phyloP scores from a whole-genome alignment of 1,140 invertebrate species.

The Conopomorpha cramerella region DNA sequence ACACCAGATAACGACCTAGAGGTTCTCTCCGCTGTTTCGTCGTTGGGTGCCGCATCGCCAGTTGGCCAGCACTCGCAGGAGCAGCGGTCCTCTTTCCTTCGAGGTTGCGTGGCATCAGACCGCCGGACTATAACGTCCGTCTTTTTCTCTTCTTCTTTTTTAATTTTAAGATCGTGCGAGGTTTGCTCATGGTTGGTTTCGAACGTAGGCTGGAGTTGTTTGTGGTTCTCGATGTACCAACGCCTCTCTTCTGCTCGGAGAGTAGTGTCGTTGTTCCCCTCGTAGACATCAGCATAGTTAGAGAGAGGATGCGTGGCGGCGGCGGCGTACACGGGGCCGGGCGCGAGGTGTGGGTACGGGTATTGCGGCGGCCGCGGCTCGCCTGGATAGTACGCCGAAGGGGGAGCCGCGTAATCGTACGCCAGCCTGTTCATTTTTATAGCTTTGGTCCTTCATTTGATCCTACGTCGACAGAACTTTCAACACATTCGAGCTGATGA shows the following conservation, averaged over 20 bases:
- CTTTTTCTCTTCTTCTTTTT: conserved; percentile 8
- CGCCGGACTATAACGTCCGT: conserved; percentile 4
- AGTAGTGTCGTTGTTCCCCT: conserved; percentile 16
- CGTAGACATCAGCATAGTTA: conserved; percentile 7
- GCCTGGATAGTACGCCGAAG: neutral
- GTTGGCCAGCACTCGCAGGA: conserved; percentile 18
- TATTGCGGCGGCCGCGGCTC: neutral
- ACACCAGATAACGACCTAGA: conserved; percentile 13
- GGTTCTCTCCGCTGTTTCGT: conserved; percentile 2
- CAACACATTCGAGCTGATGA: too few relatives aligned
- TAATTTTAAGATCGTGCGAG: too few relatives aligned
- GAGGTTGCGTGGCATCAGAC: conserved; percentile 5
- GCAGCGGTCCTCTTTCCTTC: conserved; percentile 14
- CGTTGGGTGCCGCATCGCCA: conserved; percentile 5
- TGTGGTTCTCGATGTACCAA: conserved; percentile 18
- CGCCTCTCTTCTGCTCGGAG: conserved; percentile 14
- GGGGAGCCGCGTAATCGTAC: neutral
- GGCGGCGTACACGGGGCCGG: neutral
- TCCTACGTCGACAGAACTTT: neutral
- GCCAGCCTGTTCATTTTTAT: conserved; percentile 2
- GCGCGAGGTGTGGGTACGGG: neutral
- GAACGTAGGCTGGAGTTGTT: conserved; percentile 1
- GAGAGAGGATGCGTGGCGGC: neutral
- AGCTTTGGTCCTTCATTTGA: neutral
- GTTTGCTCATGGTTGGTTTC: conserved; percentile 5